phyloP scores from a whole-genome alignment of 2,888 invertebrate genomes.

The Strigamia maritima region DNA sequence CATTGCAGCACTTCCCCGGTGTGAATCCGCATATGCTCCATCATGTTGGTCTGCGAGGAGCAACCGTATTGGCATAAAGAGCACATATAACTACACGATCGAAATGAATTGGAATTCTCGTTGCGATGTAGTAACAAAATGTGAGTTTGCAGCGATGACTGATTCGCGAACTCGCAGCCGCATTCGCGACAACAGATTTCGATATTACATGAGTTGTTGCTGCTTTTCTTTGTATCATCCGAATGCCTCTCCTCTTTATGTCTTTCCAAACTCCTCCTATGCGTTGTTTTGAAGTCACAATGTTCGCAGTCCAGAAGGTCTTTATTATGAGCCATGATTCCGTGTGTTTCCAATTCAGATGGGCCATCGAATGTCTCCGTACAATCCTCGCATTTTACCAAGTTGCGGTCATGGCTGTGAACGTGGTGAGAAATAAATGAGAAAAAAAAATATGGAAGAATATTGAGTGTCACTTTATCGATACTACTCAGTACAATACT shows the following conservation, averaged over 20 bases:
- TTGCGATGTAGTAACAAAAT: slow-evolving; percentile 44
- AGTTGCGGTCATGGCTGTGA: slow-evolving; percentile 37
- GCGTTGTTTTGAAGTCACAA: slow-evolving; percentile 49
- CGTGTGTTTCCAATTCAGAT: slow-evolving; percentile 48
- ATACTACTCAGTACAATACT: slow-evolving; percentile 33
- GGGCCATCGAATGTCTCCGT: slow-evolving; percentile 47
- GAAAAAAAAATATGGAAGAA: slow-evolving; percentile 21
- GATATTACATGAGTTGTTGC: slow-evolving; percentile 60
- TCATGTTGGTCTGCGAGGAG: slow-evolving; percentile 55
- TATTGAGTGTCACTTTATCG: slow-evolving; percentile 22
- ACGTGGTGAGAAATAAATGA: neutral
- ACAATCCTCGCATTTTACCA: slow-evolving; percentile 47
- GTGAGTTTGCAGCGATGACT: slow-evolving; percentile 54
- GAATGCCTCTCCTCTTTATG: slow-evolving; percentile 47
- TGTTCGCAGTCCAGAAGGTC: slow-evolving; percentile 49
- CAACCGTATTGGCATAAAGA: slow-evolving; percentile 55
- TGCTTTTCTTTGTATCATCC: slow-evolving; percentile 57
- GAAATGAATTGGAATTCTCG: slow-evolving; percentile 36
- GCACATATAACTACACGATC: slow-evolving; percentile 51
- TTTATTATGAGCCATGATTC: slow-evolving; percentile 48
- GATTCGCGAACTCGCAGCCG: slow-evolving; percentile 59
- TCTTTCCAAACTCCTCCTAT: slow-evolving; percentile 48
- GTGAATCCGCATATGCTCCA: slow-evolving; percentile 57
- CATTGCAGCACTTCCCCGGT: slow-evolving; percentile 49
- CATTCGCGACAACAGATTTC: slow-evolving; percentile 58